Evolutionary conservation across 2,113 vertebrate genomes (phyloP), one percentile per base, ranked within the genome.

Genomic region (Cynocephalus volans): DNA sequence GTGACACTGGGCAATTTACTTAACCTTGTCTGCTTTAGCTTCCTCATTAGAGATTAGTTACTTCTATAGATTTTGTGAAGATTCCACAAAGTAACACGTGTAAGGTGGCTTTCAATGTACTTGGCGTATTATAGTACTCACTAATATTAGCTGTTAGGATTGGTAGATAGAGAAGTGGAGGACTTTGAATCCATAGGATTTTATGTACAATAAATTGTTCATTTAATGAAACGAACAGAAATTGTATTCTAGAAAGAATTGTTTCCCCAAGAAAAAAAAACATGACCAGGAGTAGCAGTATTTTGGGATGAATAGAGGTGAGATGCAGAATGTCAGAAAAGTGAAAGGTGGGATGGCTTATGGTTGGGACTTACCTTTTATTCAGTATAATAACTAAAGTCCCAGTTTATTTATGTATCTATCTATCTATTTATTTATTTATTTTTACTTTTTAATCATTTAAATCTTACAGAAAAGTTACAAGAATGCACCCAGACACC

Each of bases 141-240:
- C 18, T 76, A 76, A 18, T 17, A 23, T 79, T 45, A 81, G 13
- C 41, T 83, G 45, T 50, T 33, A 6, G 31, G 15, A 23, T 52
- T 85, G 33, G 52, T 26, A 93, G 33, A 18, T 62, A 15, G 15
- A 52, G 18, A 36, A 60, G 23, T 67, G 5, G 41, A 87, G 23
- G 88, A 64, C 36, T 97, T 92, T 95, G 50, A 92, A 88, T 10
- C n/a, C 31, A 45, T 31, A 41, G 70, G 54, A 67, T 56, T 62
- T 83, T 83, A 52, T 31, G 82, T 72, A 81, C 4, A 72, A 41
- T 31, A 75, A 28, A 56, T 58, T 90, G 48, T 18, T 50, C 10
- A 19, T 93, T 88, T 70, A 69, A 64, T 81, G 13, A 88, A 90
- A 77, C 41, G 24, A 18, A n/a, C n/a, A 90, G 31, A 77, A 81